Evolutionary conservation across 2,888 invertebrate species (phyloP).

Genomic region (Pseudanteris insignis): DNA sequence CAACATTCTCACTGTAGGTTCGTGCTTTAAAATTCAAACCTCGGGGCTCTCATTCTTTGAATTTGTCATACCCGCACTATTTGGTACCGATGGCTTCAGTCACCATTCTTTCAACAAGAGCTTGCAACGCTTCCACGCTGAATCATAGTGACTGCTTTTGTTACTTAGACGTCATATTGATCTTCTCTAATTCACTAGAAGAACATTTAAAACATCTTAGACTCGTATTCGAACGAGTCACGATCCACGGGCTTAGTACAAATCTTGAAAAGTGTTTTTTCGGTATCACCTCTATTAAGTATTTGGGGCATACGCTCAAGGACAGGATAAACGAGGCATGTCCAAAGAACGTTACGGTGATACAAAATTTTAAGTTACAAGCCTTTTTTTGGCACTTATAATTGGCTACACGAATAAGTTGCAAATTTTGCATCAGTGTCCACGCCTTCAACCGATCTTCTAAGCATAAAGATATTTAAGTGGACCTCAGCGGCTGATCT

Average conservation of each 20-base stretch:
- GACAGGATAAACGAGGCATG: no score
- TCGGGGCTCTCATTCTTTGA: no score
- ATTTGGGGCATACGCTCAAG: no score
- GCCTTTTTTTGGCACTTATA: slow-evolving; percentile 6
- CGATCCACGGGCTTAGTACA: slow-evolving; percentile 23
- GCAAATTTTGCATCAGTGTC: no score
- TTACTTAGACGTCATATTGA: slow-evolving; percentile 54
- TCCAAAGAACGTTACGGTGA: neutral
- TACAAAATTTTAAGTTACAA: neutral
- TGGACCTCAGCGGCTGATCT: neutral
- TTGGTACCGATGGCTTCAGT: no score
- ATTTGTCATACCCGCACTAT: no score
- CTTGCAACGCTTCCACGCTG: no score
- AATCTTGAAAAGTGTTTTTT: neutral
- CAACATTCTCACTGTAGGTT: no score
- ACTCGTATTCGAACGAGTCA: slow-evolving; percentile 41
- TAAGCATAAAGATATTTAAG: neutral
- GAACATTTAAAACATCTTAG: slow-evolving; percentile 45
- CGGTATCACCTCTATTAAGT: slow-evolving; percentile 6
- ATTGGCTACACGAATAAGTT: slow-evolving; percentile 7
- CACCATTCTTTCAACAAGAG: no score
- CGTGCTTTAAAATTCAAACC: no score
- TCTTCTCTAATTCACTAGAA: slow-evolving; percentile 38
- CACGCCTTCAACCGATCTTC: slow-evolving; percentile 6
- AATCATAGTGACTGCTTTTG: no score